Evolutionary conservation across 2,888 invertebrate genomes (phyloP).

Genomic region (Drosophila ochracea): DNA sequence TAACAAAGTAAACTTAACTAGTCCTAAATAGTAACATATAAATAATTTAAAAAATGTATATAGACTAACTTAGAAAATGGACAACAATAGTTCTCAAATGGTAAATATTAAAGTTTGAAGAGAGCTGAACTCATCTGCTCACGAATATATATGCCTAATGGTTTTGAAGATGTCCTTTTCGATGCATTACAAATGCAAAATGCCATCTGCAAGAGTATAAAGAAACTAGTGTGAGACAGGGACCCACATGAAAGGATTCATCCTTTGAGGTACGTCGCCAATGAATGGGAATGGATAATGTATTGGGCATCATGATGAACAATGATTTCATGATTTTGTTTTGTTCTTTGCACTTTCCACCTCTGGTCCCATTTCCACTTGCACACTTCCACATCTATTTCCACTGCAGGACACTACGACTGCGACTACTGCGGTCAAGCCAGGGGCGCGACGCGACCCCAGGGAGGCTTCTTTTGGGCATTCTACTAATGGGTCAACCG

Average conservation of each 20-base stretch:
- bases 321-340: slow-evolving; percentile 80
- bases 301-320: slow-evolving; percentile 80
- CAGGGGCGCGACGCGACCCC: slow-evolving; percentile 42
- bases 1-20: no score
- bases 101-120: neutral
- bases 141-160: neutral
- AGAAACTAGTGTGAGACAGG: slow-evolving; percentile 21
- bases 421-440: slow-evolving; percentile 8
- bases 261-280: slow-evolving; percentile 64
- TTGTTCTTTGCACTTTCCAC: slow-evolving; percentile 42
- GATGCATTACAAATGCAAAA: neutral
- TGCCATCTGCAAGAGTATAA: neutral
- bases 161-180: neutral
- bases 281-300: slow-evolving; percentile 73
- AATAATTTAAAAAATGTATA: no score
- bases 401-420: slow-evolving; percentile 13
- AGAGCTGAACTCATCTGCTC: neutral
- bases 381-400: slow-evolving; percentile 11
- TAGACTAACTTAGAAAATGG: neutral
- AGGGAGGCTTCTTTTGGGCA: slow-evolving; percentile 63
- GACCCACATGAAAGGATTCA: slow-evolving; percentile 52
- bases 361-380: neutral
- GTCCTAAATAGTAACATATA: no score
- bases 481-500: slow-evolving; percentile 80
- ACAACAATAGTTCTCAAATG: neutral